Conservation (phyloP, 2,797 vertebrate genomes). For the Pseudochromis fuscus region DNA sequence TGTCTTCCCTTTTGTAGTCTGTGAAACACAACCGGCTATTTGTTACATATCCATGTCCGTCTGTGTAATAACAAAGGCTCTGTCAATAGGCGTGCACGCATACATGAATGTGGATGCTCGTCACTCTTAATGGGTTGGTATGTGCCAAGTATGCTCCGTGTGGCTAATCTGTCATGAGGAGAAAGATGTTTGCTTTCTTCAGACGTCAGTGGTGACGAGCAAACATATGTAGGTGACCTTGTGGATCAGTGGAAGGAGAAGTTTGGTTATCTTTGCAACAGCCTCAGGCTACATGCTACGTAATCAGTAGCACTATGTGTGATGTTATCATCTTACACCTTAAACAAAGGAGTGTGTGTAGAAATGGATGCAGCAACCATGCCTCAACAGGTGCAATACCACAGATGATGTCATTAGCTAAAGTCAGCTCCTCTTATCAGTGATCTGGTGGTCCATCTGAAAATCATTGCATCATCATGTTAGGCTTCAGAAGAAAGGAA, state of each 20-base stretch:
- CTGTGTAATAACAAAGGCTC: background rate
- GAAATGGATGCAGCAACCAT: too few species aligned
- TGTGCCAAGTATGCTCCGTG: background rate
- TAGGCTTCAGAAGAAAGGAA: too few species aligned
- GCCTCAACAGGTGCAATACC: too few species aligned
- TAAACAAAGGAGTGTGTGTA: background rate
- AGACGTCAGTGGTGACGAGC: background rate
- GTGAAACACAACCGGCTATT: background rate
- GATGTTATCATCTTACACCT: background rate
- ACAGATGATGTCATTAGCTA: too few species aligned
- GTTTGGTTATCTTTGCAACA: background rate
- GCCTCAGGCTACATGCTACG: background rate
- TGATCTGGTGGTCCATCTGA: too few species aligned
- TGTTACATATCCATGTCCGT: background rate
- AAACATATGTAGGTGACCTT: slow-evolving; percentile 14
- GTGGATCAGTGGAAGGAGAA: slow-evolving; percentile 31
- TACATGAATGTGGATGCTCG: background rate
- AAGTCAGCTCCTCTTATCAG: too few species aligned
- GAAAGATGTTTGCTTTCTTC: slow-evolving; percentile 1
- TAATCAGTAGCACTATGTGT: background rate
- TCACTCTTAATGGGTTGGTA: background rate
- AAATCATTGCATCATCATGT: too few species aligned
- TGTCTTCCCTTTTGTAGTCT: background rate
- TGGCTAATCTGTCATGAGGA: background rate
- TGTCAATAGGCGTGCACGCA: background rate